phyloP scores from a whole-genome alignment of 1,140 invertebrate species.

The Drosophila dunni region DNA sequence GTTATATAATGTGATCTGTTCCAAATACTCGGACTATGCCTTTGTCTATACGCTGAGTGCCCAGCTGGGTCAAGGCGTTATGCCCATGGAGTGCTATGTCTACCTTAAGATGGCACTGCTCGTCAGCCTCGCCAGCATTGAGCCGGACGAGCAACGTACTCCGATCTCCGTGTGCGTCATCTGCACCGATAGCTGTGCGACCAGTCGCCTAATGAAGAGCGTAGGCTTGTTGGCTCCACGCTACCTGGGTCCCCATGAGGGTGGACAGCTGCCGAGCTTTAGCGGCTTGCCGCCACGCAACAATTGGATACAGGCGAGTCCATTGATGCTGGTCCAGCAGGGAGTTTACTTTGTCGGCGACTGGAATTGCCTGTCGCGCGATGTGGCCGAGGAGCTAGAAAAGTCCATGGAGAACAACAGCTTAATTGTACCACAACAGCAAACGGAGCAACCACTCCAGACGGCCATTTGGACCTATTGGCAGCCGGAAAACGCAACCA shows the following conservation, averaged over 20 bases:
- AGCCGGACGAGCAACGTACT: conserved; percentile 54
- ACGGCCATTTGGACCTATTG: conserved; percentile 75
- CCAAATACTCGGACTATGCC: conserved; percentile 69
- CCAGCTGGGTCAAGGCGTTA: conserved; percentile 59
- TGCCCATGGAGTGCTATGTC: conserved; percentile 77
- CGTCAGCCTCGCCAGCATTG: conserved; percentile 66
- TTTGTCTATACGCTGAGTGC: conserved; percentile 73
- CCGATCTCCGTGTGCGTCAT: conserved; percentile 74
- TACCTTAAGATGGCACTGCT: conserved; percentile 75
- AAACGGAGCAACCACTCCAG: conserved; percentile 50
- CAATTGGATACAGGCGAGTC: conserved; percentile 65
- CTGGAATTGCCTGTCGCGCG: conserved; percentile 65
- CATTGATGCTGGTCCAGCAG: conserved; percentile 68
- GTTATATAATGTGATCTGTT: conserved; percentile 55
- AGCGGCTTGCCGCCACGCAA: conserved; percentile 42
- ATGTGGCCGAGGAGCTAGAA: conserved; percentile 48
- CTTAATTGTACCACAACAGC: conserved; percentile 44
- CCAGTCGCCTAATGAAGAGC: conserved; percentile 53
- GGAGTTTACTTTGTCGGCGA: conserved; percentile 76
- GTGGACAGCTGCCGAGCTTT: conserved; percentile 32
- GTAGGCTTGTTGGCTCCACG: conserved; percentile 69
- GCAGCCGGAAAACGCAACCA: conserved; percentile 61
- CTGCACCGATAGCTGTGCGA: conserved; percentile 50
- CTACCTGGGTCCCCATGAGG: conserved; percentile 66
- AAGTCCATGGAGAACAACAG: conserved; percentile 68